phyloP scores from a whole-genome alignment of 1,140 invertebrate genomes.

The Vanessa atalanta region DNA sequence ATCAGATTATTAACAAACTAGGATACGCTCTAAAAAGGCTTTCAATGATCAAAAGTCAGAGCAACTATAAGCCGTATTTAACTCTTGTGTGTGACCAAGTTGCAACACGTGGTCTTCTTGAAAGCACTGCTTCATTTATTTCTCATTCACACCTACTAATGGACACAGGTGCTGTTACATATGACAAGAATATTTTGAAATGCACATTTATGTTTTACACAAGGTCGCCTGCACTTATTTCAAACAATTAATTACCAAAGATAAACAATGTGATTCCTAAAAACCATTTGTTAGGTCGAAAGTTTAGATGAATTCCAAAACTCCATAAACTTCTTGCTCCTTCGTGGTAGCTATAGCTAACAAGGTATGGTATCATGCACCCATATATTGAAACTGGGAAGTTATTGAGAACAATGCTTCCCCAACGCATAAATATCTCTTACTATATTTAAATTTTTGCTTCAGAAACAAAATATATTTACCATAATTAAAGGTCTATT shows the following conservation, averaged over 20 bases:
- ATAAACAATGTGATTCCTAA: constrained; percentile 18
- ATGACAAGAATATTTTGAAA: constrained; percentile 6
- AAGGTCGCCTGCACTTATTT: constrained; percentile 23
- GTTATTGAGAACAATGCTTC: not conserved
- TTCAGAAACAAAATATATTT: not conserved
- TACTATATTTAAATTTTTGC: not conserved
- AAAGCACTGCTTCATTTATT: not conserved
- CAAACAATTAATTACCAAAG: constrained; percentile 16
- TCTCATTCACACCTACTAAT: constrained; percentile 2
- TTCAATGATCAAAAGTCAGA: not conserved
- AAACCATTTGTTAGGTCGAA: constrained; percentile 27
- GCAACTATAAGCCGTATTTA: not conserved
- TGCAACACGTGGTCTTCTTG: not conserved
- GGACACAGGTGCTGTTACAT: constrained; percentile 13
- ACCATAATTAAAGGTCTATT: not conserved
- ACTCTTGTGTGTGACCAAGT: not conserved
- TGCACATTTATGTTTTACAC: constrained; percentile 15
- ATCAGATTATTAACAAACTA: not conserved
- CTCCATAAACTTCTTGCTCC: constrained; percentile 17
- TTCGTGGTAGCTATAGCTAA: not conserved
- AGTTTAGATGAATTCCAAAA: constrained; percentile 48
- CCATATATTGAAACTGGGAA: not conserved
- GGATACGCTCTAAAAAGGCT: not conserved
- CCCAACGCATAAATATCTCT: not conserved
- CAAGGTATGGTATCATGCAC: not conserved